These are phyloP conservation scores for Tapirus terrestris DNA, from an alignment of 2,113 vertebrate genomes.

Conservation along the genomic window DNA sequence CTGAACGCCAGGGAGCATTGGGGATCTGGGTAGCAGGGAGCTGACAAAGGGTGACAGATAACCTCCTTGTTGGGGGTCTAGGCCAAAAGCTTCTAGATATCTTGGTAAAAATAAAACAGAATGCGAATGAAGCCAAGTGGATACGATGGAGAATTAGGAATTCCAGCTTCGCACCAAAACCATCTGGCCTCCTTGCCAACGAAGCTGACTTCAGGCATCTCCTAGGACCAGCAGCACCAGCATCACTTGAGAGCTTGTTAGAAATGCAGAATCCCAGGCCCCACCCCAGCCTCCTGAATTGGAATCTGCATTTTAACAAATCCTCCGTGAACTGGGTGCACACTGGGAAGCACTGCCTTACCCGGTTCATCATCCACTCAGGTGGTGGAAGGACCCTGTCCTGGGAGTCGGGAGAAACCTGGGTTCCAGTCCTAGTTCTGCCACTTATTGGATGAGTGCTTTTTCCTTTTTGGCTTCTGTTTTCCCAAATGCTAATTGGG, in stretches of 20 bases:
- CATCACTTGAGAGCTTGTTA: not conserved
- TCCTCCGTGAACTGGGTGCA: not conserved
- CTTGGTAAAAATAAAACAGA: not conserved
- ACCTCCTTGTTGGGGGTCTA: not conserved
- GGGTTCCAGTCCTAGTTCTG: not conserved
- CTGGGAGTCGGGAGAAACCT: too few species aligned
- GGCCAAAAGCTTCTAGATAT: not conserved
- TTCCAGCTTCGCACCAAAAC: not conserved
- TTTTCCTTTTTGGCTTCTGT: not conserved
- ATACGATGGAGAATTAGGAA: not conserved
- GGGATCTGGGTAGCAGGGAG: not conserved
- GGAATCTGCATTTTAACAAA: not conserved
- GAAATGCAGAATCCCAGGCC: not conserved
- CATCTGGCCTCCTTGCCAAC: not conserved
- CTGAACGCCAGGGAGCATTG: rapidly evolving
- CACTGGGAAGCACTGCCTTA: rapidly evolving
- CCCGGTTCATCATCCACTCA: rapidly evolving
- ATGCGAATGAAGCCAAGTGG: not conserved
- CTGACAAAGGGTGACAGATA: not conserved
- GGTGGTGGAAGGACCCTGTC: not conserved
- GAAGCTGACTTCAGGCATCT: not conserved
- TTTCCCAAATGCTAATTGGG: not conserved
- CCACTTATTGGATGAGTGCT: not conserved
- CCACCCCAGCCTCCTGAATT: not conserved
- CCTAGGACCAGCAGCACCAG: not conserved